Base-by-base conservation (phyloP, 2,797 vertebrate species). In the Buphagus erythrorhynchus region DNA sequence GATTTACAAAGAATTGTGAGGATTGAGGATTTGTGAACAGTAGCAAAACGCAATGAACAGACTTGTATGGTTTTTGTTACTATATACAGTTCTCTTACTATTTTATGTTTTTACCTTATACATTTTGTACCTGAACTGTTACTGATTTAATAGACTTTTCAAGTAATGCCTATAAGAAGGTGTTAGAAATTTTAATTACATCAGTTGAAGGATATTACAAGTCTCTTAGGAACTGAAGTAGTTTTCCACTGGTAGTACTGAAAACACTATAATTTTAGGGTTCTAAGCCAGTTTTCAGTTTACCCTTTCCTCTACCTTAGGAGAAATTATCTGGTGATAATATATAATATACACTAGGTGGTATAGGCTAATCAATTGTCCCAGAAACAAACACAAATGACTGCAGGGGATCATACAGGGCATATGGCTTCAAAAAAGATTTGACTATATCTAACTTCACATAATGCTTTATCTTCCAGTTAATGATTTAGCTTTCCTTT, bases 401-500 rank as follows among this genome's bases (percentile, higher is more conserved):
- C 31, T 77, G 26, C 21, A 73, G 42, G 26, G 33, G 18, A 54
- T 73, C 51, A 31, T 65, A 81, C 51, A 84, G 35, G 19, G 6
- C 49, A 61, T 22, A 71, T 1, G 12, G 48, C 55, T 52, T 88
- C 76, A 79, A 86, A 93, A 77, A 17, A 43, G 62, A 86, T 81
- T 62, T 8, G 5, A 8, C n/a, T 78, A 12, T 40, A 86, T 25
- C 71, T 57, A 83, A 25, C 38, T 86, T 66, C 48, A 73, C 8
- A 36, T 65, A 84, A n/a, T 54, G 31, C 42, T 92, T 93, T 93
- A 79, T 78, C 15, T 82, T 63, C 77, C 61, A 55, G 55, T 88
- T 92, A 85, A 90, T 85, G 48, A 88, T 89, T 90, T 81, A 92
- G n/a, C 83, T 88, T 87, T 86, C 48, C 48, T 84, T 68, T 75